Evolutionary conservation across 2,888 invertebrate genomes (phyloP), one percentile per base, ranked within the genome.

Genomic region (Pelosia muscerda): DNA sequence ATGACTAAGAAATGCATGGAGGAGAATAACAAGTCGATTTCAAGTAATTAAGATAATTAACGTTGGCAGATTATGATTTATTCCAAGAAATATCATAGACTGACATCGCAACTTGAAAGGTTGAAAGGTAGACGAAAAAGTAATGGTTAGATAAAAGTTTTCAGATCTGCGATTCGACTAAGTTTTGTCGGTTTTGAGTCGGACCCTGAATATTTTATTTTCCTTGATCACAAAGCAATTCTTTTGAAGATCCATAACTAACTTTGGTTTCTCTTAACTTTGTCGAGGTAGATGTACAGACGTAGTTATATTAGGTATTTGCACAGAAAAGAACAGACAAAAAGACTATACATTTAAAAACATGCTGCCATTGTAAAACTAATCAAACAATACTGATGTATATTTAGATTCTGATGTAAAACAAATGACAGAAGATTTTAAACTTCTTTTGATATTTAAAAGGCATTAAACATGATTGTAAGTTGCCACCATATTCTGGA

Each of bases 181-280:
- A 49, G 49, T 49, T 42, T 5, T 49, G 49, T n/a, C n/a, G 49
- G n/a, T 49, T 49, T 49, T n/a, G 49, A 49, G 49, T 8, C n/a
- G 49, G 49, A 49, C n/a, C 49, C 49, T 49, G 49, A 49, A 49
- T 49, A 49, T 49, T 49, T 49, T 49, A 49, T 49, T 49, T 49
- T n/a, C 2, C 49, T 49, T n/a, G n/a, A 49, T 49, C 49, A n/a
- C 49, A 49, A 49, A 49, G 49, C n/a, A 49, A 49, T 49, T 49
- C n/a, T 49, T 49, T 49, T 49, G 49, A 49, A 49, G n/a, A 49
- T 49, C 5, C n/a, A 49, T 9, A 49, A n/a, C n/a, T 49, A 49
- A 49, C 49, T 49, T 49, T 49, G n/a, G 49, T 9, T 13, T 49
- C n/a, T 8, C n/a, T 19, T 49, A 49, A 49, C 49, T 49, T 49